Evolutionary conservation across 2,113 vertebrate genomes (phyloP).

Genomic region (Vidua chalybeata): DNA sequence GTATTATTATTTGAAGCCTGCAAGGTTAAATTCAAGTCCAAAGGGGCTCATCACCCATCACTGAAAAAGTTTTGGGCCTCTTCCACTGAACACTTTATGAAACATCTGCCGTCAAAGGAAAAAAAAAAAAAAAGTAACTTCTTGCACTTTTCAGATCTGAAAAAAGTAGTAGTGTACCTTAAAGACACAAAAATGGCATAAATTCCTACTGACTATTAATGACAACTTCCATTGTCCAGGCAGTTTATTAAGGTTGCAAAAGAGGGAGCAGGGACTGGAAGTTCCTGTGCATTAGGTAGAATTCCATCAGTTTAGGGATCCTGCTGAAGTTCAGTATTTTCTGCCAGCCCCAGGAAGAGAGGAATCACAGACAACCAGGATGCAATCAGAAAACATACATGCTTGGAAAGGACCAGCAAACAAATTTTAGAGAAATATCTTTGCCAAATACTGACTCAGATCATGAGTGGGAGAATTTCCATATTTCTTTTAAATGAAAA

Average conservation of each 20-base stretch:
- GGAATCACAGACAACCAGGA: not conserved
- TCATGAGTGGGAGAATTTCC: slow-evolving; percentile 18
- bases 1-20: not conserved
- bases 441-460: slow-evolving; percentile 52
- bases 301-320: not conserved
- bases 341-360: not conserved
- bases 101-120: slow-evolving; percentile 26
- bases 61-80: not conserved
- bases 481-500: not conserved
- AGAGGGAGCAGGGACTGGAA: not conserved
- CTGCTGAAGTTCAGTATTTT: not conserved
- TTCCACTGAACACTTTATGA: not conserved
- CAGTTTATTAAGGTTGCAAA: not conserved
- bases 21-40: slow-evolving; percentile 16
- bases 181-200: not conserved
- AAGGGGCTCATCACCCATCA: slow-evolving; percentile 6
- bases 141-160: not conserved
- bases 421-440: not conserved
- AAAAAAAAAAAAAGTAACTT: not conserved
- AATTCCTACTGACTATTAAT: not conserved
- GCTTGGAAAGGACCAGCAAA: slow-evolving; percentile 18
- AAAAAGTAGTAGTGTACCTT: not conserved
- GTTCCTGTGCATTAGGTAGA: not conserved
- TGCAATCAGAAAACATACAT: not conserved
- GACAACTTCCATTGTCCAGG: not conserved